Evolutionary conservation across 2,797 vertebrate species (phyloP).

Genomic region (Lycodopsis pacificus): DNA sequence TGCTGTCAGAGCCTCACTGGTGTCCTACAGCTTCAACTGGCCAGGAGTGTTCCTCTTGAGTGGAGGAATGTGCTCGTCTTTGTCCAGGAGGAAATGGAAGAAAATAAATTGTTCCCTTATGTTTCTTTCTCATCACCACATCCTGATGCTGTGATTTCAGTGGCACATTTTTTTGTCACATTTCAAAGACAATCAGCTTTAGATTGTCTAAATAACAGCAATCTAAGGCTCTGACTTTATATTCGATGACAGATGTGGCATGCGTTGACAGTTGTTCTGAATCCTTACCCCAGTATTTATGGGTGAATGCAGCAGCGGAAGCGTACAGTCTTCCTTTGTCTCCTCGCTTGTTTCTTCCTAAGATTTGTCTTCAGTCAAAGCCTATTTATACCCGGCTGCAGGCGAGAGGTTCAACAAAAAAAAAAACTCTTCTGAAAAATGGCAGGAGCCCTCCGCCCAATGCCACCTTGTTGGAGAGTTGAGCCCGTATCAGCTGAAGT

Average conservation of each 20-base stretch:
- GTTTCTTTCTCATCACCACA: background rate
- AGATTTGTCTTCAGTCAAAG: constrained; percentile 48
- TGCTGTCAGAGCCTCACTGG: background rate
- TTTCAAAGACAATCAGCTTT: background rate
- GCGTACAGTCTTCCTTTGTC: constrained; percentile 28
- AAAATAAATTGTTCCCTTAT: background rate
- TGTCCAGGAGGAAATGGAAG: constrained; percentile 27
- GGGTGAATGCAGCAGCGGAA: background rate
- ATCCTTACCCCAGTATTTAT: background rate
- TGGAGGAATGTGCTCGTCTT: constrained; percentile 56
- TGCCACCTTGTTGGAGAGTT: constrained; percentile 73
- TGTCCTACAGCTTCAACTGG: constrained; percentile 28
- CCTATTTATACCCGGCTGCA: constrained; percentile 58
- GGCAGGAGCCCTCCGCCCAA: constrained; percentile 23
- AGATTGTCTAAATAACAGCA: background rate
- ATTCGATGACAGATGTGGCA: background rate
- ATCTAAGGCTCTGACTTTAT: background rate
- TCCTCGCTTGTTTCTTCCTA: constrained; percentile 12
- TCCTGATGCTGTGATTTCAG: background rate
- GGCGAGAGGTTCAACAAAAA: constrained; percentile 16
- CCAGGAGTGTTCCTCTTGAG: constrained; percentile 8
- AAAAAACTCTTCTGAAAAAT: constrained; percentile 34
- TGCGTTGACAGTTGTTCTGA: background rate
- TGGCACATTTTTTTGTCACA: background rate
- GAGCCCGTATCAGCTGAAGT: constrained; percentile 71